Evolutionary conservation across 1,140 invertebrate species (phyloP), one percentile per base, ranked within the genome.

Genomic region (Reticulitermes speratus): DNA sequence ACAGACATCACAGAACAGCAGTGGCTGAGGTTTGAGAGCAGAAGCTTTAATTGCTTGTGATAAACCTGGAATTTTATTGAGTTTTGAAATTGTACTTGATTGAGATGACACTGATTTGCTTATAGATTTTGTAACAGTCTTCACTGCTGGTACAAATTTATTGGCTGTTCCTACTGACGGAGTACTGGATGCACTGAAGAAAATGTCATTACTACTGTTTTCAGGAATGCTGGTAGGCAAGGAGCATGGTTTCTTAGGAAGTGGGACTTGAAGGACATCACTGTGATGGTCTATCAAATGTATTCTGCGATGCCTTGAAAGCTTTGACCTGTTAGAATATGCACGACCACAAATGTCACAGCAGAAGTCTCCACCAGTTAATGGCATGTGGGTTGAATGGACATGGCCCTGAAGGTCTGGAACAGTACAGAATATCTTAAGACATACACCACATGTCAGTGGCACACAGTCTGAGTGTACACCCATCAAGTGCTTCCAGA

Each of bases 401-500:
- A 93, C 92, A 86, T 93, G 93, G 9, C 86, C 87, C 69, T 91
- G 91, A 9, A 93, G 88, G 86, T 92, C 90, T 16, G 90, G 44
- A 8, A 93, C 91, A 44, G 91, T 90, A 1, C 91, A 90, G 85
- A 93, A 92, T 52, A 93, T 91, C 88, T 93, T 93, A 7, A 93
- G 88, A 87, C 93, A 93, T 48, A 93, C 92, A 3, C 93, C 93
- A 86, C 93, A 93, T 21, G 93, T 91, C n/a, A 92, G 89, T 3
- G 92, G 92, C 25, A 93, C 91, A 12, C 90, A 92, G 44, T 93
- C 91, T 9, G 92, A 89, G 86, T 93, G 93, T 0, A 93, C 92
- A 12, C 92, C 92, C 92, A 93, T 93, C 44, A 93, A 92, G 38
- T 93, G 92, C 87, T 93, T 93, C 91, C 92, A 93, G 87, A 92